A percentile compares a stretch with the other conserved stretches of the same genome.
Evolutionary conservation across 2,113 vertebrate genomes (phyloP).

Genomic region (Platichthys stellatus): DNA sequence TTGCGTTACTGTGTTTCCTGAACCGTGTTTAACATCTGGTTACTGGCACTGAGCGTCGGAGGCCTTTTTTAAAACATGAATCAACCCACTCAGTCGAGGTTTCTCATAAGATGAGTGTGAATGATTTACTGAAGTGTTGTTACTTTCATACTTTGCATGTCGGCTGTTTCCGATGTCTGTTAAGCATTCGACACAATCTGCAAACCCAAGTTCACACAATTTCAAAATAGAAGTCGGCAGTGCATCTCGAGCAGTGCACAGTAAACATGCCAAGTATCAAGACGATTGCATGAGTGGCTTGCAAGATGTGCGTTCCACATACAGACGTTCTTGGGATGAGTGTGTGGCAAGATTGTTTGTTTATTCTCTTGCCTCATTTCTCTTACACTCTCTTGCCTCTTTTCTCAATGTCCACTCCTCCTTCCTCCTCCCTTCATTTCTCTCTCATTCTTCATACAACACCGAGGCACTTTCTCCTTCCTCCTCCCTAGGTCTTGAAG

Average conservation of each 20-base stretch:
- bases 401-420: neutral
- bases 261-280: too few species aligned
- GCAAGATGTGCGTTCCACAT: too few species aligned
- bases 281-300: too few species aligned
- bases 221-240: slow-evolving; percentile 3
- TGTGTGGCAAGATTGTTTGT: neutral
- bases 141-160: too few species aligned
- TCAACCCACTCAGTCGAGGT: slow-evolving; percentile 6
- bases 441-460: slow-evolving; percentile 17
- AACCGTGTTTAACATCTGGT: slow-evolving; percentile 37
- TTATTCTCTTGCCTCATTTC: neutral
- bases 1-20: neutral
- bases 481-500: slow-evolving; percentile 28
- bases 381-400: neutral
- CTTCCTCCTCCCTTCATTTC: neutral
- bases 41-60: slow-evolving; percentile 2
- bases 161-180: too few species aligned
- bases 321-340: too few species aligned
- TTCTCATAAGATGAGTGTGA: too few species aligned
- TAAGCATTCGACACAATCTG: too few species aligned
- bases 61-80: neutral
- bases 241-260: too few species aligned
- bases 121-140: too few species aligned
- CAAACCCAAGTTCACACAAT: too few species aligned
- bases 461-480: neutral